A percentile compares a stretch with the other conserved stretches of the same genome.
Evolutionary conservation across 2,888 invertebrate genomes (phyloP).

Genomic region (Ecliptopera silaceata): DNA sequence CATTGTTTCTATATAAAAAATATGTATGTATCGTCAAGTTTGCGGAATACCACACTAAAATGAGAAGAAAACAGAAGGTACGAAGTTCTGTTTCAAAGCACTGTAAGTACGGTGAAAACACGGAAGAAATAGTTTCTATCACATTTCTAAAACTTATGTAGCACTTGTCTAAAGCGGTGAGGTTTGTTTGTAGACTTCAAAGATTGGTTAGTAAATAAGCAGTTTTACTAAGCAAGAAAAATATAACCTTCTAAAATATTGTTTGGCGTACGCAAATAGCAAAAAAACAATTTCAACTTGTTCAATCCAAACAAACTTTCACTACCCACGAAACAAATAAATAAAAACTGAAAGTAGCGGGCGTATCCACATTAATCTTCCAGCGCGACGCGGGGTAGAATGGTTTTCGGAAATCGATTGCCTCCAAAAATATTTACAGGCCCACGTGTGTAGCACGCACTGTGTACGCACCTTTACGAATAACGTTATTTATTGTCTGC

Average conservation of each 20-base stretch:
- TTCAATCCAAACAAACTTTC: conserved; percentile 18
- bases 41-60: too few relatives aligned
- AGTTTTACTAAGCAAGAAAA: neutral
- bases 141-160: too few relatives aligned
- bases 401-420: conserved; percentile 83
- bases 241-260: neutral
- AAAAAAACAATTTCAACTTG: conserved; percentile 18
- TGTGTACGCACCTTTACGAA: conserved; percentile 49
- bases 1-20: too few relatives aligned
- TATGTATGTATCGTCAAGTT: too few relatives aligned
- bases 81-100: too few relatives aligned
- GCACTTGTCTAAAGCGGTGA: too few relatives aligned
- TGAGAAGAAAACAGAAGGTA: too few relatives aligned
- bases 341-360: conserved; percentile 29
- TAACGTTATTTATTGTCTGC: conserved; percentile 28
- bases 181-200: neutral
- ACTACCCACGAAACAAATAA: conserved; percentile 18
- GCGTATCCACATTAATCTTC: conserved; percentile 53
- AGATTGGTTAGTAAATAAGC: neutral
- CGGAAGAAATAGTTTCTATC: too few relatives aligned
- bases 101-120: too few relatives aligned
- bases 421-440: conserved; percentile 81
- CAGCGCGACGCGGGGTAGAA: conserved; percentile 69
- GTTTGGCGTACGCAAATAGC: neutral
- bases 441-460: conserved; percentile 70